These are phyloP conservation scores for Sphaeridia pumilis DNA, from an alignment of 2,888 invertebrate species.

Conservation along the genomic window DNA sequence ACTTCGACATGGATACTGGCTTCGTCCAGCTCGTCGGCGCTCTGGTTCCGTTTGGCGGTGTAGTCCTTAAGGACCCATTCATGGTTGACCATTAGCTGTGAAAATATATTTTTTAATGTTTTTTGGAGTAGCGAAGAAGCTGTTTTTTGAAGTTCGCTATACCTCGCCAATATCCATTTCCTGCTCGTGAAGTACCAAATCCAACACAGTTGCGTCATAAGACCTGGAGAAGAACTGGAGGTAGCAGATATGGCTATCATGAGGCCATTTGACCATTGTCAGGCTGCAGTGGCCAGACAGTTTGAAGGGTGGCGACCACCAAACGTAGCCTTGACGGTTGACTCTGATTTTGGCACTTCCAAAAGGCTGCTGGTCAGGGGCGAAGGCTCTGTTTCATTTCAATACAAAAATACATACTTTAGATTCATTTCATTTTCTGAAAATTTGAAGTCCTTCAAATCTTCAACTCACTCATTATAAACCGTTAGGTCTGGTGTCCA, in stretches of 20 bases:
- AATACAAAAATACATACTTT: constrained; percentile 15
- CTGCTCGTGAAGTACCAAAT: constrained; percentile 36
- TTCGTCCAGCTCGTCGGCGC: constrained; percentile 37
- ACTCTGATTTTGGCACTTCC: constrained; percentile 47
- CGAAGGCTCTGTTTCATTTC: constrained; percentile 51
- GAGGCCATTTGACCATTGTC: constrained; percentile 63
- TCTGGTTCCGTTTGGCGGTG: constrained; percentile 37
- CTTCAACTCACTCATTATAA: constrained; percentile 48
- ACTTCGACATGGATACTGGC: constrained; percentile 48
- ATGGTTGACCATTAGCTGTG: constrained; percentile 16
- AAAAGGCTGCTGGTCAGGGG: constrained; percentile 49
- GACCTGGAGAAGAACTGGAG: constrained; percentile 64
- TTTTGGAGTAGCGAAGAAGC: too few species aligned
- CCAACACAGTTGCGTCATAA: constrained; percentile 50
- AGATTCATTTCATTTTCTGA: too few species aligned
- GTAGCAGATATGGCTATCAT: constrained; percentile 55
- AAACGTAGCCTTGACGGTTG: constrained; percentile 42
- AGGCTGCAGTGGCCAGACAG: constrained; percentile 53
- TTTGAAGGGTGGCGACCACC: constrained; percentile 58
- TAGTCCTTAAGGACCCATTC: constrained; percentile 25
- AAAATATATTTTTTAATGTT: too few species aligned
- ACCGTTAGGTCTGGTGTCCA: constrained; percentile 67
- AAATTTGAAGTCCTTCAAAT: too few species aligned
- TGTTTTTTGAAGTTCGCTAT: too few species aligned
- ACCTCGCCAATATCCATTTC: constrained; percentile 19